Evolutionary conservation across 2,113 vertebrate species (phyloP), one percentile per base, ranked within the genome.

Genomic region (Orcinus orca): DNA sequence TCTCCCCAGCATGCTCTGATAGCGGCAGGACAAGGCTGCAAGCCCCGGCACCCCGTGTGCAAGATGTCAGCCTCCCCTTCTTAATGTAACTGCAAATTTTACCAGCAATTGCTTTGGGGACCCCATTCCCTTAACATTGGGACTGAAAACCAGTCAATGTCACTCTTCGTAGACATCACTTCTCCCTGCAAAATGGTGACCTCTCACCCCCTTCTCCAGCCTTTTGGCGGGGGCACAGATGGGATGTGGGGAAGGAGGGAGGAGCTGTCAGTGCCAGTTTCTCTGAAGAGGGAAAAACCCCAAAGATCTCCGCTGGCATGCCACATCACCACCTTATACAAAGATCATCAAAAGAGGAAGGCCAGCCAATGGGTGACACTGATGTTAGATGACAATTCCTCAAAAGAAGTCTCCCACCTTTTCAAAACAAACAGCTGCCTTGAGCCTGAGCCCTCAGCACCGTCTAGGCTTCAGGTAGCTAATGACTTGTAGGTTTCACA

Each of bases 41-140:
- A 55, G 36, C 7, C 25, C 11, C 1, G 13, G 3, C n/a, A 25
- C 5, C 5, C 25, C 6, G 3, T 8, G 18, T 60, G n/a, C 33
- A 29, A 18, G 23, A 36, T 1, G 31, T 41, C 36, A 68, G 31
- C 31, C 41, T 73, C n/a, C 29, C 15, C 21, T 50, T 26, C 47
- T 60, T 20, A 33, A 70, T 55, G 50, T 11, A 38, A 1, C 41
- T 21, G 18, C 0, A 10, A 20, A 8, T 26, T 68, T n/a, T 55
- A 36, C 0, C 3, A 68, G 36, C 33, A 68, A 29, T 55, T 65
- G 18, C 71, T 88, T 9, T 90, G 25, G 36, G 53, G 53, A n/a
- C 41, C 65, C 36, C 33, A 6, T n/a, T 50, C 26, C 62, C 41
- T 91, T n/a, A 23, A 25, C 15, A 33, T 25, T 23, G 14, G 14